Base-by-base conservation (phyloP, 2,888 invertebrate genomes). In the Meliscaeva auricollis region DNA sequence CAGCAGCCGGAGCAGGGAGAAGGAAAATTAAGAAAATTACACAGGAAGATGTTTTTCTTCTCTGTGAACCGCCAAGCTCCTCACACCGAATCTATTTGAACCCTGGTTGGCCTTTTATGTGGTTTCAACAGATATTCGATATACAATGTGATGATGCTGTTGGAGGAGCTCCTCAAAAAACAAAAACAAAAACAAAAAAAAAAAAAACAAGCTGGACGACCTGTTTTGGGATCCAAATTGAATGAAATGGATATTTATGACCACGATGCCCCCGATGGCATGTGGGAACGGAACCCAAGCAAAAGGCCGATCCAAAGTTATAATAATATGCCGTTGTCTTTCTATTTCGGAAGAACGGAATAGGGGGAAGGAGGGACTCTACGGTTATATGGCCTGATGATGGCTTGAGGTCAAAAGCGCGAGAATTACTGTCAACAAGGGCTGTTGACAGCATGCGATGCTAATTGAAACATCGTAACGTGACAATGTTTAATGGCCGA, bases 221-320 rank as follows among this genome's bases (percentile, higher is more conserved):
- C 85, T 81, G 77, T 85, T 85, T 81, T 73, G 76, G 81, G 48
- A 64, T 79, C 76, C 73, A 81, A 85, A 85, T 85, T 85, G 85
- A 85, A 81, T 73, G 76, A 81, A 85, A 85, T 85, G 81, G 85
- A 85, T 81, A 85, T 85, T 85, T 85, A 85, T 85, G 76, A 80
- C 48, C 69, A 54, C 68, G 48, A 32, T 54, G 76, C 26, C 48
- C 60, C 56, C 38, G 56, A 48, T 73, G 76, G 76, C 81, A 81
- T 85, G 76, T 85, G 85, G 85, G 85, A 85, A 85, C 73, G n/a
- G 44, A 32, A 58, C 56, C 20, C 32, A 50, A 44, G 50, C 11
- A 75, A 62, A 38, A 54, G 62, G 74, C 48, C 30, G 64, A 44
- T 54, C 11, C 11, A 38, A 9, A 5, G 5, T 30, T 20, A 35